Evolutionary conservation across 2,797 vertebrate genomes (phyloP), one percentile per base, ranked within the genome.

Genomic region (Sternarchorhynchus goeldii): DNA sequence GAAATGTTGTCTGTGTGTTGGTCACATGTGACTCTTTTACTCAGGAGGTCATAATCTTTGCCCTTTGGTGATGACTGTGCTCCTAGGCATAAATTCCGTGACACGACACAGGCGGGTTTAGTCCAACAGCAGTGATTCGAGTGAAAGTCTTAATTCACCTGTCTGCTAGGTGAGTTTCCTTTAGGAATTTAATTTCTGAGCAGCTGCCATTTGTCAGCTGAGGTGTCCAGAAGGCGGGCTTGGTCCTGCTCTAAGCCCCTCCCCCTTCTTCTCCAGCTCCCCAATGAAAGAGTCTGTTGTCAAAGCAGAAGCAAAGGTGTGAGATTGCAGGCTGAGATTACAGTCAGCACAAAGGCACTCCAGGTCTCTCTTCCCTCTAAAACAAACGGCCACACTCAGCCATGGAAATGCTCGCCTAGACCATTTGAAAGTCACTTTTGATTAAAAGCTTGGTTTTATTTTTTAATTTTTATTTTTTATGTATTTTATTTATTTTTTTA

Each of bases 171-270:
- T 75, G 72, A 80, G 76, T 76, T 81, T 78, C 64, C 69, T 85
- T 86, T 85, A 79, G 82, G 83, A 85, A 84, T 85, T 85, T 84
- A 86, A 86, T 85, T 85, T 73, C 83, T 82, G 75, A 78, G 75
- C 75, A 70, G 62, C 82, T 25, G 58, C 79, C 85, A 84, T 86
- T 82, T 83, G 82, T 85, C 82, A 88, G 72, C 60, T 69, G 21
- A 74, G 34, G 77, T 41, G 45, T 85, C 80, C 76, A 63, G 71
- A 62, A 80, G 78, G 78, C 75, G 73, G 79, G 64, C 67, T 70
- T 73, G 69, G 69, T 79, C 64, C 45, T 41, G 63, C 81, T 74
- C 81, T 79, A 75, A 79, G 73, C 79, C 69, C 45, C 76, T 73
- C 76, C 73, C 31, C 63, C 80, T 57, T 81, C 83, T 1, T 25